Conservation (phyloP, 2,888 invertebrate genomes). For the Rosalia funebris region DNA sequence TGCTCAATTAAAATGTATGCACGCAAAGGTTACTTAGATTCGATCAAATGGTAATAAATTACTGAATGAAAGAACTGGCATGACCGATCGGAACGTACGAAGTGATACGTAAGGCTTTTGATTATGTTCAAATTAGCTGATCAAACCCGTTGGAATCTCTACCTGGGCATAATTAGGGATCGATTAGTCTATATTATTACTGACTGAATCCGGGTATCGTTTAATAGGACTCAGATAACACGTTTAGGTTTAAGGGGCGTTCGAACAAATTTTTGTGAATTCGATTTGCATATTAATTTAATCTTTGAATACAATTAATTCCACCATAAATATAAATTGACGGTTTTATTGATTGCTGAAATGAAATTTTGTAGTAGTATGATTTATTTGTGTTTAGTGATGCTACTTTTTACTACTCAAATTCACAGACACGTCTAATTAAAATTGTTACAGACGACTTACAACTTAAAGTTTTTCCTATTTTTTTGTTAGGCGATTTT, state of each 20-base stretch:
- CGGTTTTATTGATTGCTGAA: constrained; percentile 14
- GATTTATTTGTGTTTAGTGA: constrained; percentile 8
- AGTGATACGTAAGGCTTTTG: constrained; percentile 43
- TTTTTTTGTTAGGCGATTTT: too few relatives aligned
- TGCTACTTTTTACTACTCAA: neutral
- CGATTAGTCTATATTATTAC: constrained; percentile 59
- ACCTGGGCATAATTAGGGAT: constrained; percentile 60
- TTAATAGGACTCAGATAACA: constrained; percentile 55
- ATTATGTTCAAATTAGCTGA: constrained; percentile 60
- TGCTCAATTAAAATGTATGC: constrained; percentile 21
- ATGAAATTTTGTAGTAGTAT: constrained; percentile 1
- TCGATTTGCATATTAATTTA: constrained; percentile 32
- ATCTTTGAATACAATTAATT: constrained; percentile 24
- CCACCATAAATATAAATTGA: constrained; percentile 18
- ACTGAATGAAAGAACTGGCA: constrained; percentile 39
- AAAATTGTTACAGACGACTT: neutral
- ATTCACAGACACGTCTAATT: neutral
- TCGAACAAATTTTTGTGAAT: constrained; percentile 39
- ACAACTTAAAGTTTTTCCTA: too few relatives aligned
- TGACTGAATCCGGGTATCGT: constrained; percentile 56
- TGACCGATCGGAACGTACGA: constrained; percentile 44
- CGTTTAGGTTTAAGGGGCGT: constrained; percentile 33
- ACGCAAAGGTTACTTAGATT: constrained; percentile 29
- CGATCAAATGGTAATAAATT: constrained; percentile 45
- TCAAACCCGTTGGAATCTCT: constrained; percentile 58